Evolutionary conservation across 2,888 invertebrate species (phyloP).

Genomic region (Andrena bicolor): DNA sequence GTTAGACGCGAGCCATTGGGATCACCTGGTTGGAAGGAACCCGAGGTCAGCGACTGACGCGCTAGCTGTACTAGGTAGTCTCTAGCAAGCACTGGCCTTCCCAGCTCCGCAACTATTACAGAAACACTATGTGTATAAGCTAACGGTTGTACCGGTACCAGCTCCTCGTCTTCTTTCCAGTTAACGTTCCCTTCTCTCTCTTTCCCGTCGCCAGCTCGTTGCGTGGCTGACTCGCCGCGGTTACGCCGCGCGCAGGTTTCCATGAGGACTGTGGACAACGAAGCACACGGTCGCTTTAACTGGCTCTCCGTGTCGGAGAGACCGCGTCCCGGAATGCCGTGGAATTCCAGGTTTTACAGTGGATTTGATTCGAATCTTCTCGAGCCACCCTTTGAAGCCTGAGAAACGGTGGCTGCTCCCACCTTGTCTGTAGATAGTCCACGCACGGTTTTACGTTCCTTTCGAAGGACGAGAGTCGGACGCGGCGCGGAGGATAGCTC

Average conservation of each 20-base stretch:
- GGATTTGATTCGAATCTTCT: too few relatives aligned
- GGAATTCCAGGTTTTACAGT: background rate
- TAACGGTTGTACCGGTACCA: slow-evolving; percentile 3
- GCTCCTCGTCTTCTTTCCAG: slow-evolving; percentile 15
- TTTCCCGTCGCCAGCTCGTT: background rate
- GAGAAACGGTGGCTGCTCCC: too few relatives aligned
- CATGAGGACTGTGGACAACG: background rate
- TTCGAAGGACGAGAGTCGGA: background rate
- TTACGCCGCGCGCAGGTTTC: background rate
- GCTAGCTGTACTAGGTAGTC: background rate
- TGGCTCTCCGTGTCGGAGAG: too few relatives aligned
- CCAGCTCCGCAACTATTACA: background rate
- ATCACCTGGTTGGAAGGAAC: slow-evolving; percentile 31
- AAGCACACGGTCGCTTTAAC: background rate
- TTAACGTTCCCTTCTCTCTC: background rate
- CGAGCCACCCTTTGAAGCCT: too few relatives aligned
- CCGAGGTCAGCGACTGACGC: slow-evolving; percentile 41
- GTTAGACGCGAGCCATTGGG: background rate
- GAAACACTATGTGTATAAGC: slow-evolving; percentile 1
- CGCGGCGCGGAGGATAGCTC: background rate
- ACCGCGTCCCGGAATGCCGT: background rate
- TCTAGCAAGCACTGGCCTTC: too few relatives aligned
- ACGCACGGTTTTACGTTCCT: too few relatives aligned
- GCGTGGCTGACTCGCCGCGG: background rate
- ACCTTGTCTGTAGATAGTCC: too few relatives aligned